Evolutionary conservation across 2,888 invertebrate species (phyloP).

Genomic region (Baccha elongata): DNA sequence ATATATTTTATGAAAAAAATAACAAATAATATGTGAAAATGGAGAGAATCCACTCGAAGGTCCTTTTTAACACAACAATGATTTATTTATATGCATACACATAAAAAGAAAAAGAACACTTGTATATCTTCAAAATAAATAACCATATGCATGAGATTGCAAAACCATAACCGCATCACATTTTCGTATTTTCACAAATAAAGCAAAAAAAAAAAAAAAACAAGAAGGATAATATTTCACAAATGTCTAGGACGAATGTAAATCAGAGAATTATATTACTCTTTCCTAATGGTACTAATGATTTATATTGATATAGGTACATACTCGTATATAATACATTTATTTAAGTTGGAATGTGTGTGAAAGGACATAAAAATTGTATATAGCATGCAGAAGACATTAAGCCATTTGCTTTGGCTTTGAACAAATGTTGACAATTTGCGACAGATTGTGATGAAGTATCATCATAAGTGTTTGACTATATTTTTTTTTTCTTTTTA

Average conservation of each 20-base stretch:
- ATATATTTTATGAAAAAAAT: conserved; percentile 1
- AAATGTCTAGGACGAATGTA: conserved; percentile 22
- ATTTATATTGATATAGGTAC: conserved; percentile 64
- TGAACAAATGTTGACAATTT: conserved; percentile 70
- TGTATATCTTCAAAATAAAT: conserved; percentile 42
- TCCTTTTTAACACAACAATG: conserved; percentile 22
- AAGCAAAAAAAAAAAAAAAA: not conserved
- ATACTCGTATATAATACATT: not conserved
- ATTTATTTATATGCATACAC: conserved; percentile 20
- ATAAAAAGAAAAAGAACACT: not conserved
- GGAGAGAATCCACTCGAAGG: conserved; percentile 17
- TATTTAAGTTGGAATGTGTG: conserved; percentile 10
- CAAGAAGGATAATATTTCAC: not conserved
- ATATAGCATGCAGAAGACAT: conserved; percentile 48
- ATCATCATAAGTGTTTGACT: conserved; percentile 39
- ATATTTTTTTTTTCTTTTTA: not conserved
- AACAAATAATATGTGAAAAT: conserved; percentile 11
- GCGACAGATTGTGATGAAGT: conserved; percentile 66
- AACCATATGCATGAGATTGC: conserved; percentile 64
- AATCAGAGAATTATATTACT: conserved; percentile 50
- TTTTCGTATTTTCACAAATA: conserved; percentile 4
- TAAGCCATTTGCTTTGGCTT: conserved; percentile 53
- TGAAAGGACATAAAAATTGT: conserved; percentile 10
- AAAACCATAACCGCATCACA: conserved; percentile 11
- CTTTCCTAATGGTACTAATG: conserved; percentile 68